phyloP scores from a whole-genome alignment of 2,888 invertebrate species.

The Himalopsyche japonica region DNA sequence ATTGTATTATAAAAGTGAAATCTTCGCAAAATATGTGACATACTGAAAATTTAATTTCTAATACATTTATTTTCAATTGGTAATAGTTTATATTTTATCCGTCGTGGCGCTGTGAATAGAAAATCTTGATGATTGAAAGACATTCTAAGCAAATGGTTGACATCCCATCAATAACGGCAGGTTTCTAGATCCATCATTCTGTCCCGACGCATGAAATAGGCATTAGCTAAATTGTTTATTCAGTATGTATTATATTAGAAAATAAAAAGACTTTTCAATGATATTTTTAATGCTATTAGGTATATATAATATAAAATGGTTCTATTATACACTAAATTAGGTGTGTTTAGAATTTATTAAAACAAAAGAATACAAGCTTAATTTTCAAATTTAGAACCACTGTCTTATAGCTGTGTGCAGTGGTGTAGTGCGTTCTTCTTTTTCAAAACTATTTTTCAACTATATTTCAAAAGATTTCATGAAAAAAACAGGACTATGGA shows the following conservation, averaged over 20 bases:
- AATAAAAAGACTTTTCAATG: no score
- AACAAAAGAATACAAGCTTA: background rate
- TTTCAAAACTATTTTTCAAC: no score
- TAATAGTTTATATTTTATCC: background rate
- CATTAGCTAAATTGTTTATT: no score
- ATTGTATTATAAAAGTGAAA: background rate
- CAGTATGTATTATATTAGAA: no score
- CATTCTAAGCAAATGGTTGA: background rate
- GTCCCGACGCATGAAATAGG: background rate
- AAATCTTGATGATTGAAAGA: background rate
- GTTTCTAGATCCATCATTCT: background rate
- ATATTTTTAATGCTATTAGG: no score
- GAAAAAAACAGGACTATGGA: no score
- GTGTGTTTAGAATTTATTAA: background rate
- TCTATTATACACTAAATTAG: background rate
- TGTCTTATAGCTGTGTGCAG: no score
- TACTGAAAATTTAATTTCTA: background rate
- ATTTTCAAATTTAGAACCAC: no score
- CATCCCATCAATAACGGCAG: background rate
- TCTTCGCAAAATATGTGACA: background rate
- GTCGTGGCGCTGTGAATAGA: background rate
- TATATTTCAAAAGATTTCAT: no score
- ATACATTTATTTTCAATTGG: background rate
- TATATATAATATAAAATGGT: no score
- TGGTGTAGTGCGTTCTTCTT: no score